Conservation (phyloP, 2,113 vertebrate species). For the Pluvianellus socialis region DNA sequence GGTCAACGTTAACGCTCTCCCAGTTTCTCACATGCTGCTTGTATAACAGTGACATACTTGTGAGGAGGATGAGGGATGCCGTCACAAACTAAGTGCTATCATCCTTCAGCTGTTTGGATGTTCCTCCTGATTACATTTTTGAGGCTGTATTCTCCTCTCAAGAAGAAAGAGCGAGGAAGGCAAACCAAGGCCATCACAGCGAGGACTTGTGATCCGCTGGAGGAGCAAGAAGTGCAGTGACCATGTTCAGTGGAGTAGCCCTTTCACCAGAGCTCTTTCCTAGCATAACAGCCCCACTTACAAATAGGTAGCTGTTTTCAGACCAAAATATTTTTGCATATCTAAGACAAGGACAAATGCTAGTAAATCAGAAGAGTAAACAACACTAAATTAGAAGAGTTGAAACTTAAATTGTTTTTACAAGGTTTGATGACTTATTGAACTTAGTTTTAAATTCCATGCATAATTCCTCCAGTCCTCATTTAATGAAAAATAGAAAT, state of each 20-base stretch:
- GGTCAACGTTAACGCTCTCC: background rate
- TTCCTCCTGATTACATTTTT: background rate
- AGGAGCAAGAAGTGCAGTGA: background rate
- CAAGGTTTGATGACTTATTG: background rate
- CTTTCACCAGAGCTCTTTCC: fast-evolving
- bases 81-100: background rate
- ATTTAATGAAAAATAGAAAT: background rate
- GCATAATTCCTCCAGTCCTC: background rate
- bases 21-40: background rate
- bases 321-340: background rate
- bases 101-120: background rate
- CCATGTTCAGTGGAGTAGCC: background rate
- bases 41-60: fast-evolving
- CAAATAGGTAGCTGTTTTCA: background rate
- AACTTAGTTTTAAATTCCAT: background rate
- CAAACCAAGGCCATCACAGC: background rate
- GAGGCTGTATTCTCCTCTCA: background rate
- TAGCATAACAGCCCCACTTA: background rate
- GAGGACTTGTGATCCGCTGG: background rate
- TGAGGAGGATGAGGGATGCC: background rate
- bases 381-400: background rate
- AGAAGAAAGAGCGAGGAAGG: background rate
- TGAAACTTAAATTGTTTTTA: background rate
- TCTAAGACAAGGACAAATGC: background rate
- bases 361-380: background rate